These are phyloP conservation scores for Cosmia pyralina DNA, from an alignment of 2,888 invertebrate genomes.

Conservation along the genomic window DNA sequence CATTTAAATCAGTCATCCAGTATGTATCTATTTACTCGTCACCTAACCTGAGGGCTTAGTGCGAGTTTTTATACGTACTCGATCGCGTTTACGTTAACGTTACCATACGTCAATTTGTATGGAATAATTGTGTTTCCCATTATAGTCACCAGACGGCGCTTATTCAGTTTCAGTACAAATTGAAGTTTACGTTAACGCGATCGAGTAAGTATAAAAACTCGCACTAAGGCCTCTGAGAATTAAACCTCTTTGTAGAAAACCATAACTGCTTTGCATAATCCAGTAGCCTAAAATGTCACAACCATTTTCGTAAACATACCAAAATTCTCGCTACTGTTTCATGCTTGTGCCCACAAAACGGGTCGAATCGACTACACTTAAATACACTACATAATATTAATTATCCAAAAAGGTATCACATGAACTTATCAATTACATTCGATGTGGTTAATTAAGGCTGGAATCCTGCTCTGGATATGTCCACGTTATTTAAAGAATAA, in stretches of 20 bases:
- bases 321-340: constrained; percentile 34
- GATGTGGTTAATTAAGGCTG: constrained; percentile 68
- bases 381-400: constrained; percentile 45
- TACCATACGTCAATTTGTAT: too few relatives aligned
- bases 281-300: constrained; percentile 5
- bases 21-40: too few relatives aligned
- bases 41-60: too few relatives aligned
- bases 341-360: constrained; percentile 19
- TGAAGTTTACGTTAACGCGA: too few relatives aligned
- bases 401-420: constrained; percentile 62
- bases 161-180: too few relatives aligned
- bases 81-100: too few relatives aligned
- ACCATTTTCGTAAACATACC: constrained; percentile 24
- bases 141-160: too few relatives aligned
- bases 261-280: neutral
- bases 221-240: too few relatives aligned
- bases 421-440: constrained; percentile 68
- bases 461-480: constrained; percentile 58
- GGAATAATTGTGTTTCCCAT: too few relatives aligned
- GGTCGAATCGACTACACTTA: constrained; percentile 30
- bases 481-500: constrained; percentile 61
- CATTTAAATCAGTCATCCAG: too few relatives aligned
- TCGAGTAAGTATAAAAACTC: too few relatives aligned
- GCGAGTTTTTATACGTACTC: too few relatives aligned
- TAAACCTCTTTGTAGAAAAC: neutral